These are phyloP conservation scores for Cynocephalus volans DNA, from an alignment of 2,113 vertebrate species.

Conservation along the genomic window DNA sequence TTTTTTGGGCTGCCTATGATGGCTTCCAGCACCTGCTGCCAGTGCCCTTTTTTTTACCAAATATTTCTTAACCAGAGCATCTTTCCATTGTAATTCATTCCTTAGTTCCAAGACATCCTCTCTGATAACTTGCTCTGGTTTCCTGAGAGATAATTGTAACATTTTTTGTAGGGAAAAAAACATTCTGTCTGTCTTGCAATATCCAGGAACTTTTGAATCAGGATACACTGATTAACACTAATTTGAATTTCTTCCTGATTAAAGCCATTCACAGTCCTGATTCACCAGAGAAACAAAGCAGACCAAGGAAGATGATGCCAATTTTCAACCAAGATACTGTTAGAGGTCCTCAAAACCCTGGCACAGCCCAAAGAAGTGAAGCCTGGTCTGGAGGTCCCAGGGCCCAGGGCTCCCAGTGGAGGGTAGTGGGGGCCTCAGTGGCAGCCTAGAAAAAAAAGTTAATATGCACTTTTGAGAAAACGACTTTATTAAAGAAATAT, in stretches of 20 bases:
- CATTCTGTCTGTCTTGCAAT: not conserved
- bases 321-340: no score
- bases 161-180: not conserved
- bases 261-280: not conserved
- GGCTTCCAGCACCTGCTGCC: constrained; percentile 95
- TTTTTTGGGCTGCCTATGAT: constrained; percentile 95
- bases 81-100: constrained; percentile 94
- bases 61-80: constrained; percentile 94
- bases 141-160: not conserved
- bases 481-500: no score
- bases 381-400: no score
- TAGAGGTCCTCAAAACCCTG: no score
- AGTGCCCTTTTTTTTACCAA: constrained; percentile 93
- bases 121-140: not conserved
- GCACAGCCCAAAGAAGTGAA: no score
- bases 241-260: not conserved
- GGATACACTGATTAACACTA: not conserved
- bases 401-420: no score
- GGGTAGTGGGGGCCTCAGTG: no score
- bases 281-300: no score
- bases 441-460: no score
- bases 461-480: no score
- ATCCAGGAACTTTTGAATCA: not conserved
- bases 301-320: no score
- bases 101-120: constrained; percentile 83